Evolutionary conservation across 2,888 invertebrate genomes (phyloP), one percentile per base, ranked within the genome.

Genomic region (Iselma pallidipennis): DNA sequence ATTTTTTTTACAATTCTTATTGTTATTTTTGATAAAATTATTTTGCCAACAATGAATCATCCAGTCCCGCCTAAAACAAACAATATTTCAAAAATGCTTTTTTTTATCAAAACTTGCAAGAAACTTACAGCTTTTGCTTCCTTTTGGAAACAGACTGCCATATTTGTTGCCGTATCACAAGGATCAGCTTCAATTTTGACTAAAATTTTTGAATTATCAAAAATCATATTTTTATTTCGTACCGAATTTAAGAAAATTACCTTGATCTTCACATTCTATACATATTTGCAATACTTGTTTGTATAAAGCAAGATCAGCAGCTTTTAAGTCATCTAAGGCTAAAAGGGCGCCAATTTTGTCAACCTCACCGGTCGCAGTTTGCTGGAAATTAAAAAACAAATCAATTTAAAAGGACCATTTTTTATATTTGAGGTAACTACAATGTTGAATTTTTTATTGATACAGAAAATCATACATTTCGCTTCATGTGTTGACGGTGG

Each of bases 381-480:
- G 57, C 29, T 14, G 23, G 7, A 49, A 23, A 16, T 29, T 4
- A 26, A 14, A 28, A 52, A 31, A 45, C 26, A 1, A 31, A 31
- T 25, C 1, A 31, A 6, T 25, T 31, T 52, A 49, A 21, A 4
- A 9, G 2, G 12, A n/a, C n/a, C n/a, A n/a, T n/a, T n/a, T n/a
- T 6, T 29, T 12, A 37, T 29, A n/a, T n/a, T n/a, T n/a, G n/a
- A n/a, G n/a, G 2, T 59, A 68, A 70, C 64, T 59, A 70, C 72
- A 19, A 71, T 23, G 6, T 69, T 58, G 16, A 70, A 65, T 29
- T 56, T 48, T 50, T 63, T 69, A 16, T 70, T 55, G 10, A 71
- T 21, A 52, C 72, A 73, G 45, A 65, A 71, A 10, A 73, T 59
- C 67, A 73, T 65, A 48, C 73, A 73, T 64, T 67, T 70, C 42